Percentiles rank a stretch among this genome's conserved stretches.
phyloP scores from a whole-genome alignment of 2,797 vertebrate genomes.

The Muraenolepis orangiensis region DNA sequence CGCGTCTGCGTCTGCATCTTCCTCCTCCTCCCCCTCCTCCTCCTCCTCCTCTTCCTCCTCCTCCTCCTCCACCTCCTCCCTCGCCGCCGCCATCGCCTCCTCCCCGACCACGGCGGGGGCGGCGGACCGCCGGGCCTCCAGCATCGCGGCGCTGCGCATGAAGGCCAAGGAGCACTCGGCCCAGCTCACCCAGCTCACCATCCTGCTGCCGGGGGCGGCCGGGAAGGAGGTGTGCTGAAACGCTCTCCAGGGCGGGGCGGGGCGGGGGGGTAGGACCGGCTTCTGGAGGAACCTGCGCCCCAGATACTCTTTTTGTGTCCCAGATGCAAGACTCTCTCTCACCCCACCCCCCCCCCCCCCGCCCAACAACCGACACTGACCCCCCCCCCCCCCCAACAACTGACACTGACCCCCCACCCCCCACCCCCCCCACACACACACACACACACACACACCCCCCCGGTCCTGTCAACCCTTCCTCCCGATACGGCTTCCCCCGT shows the following conservation, averaged over 20 bases:
- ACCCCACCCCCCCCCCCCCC: constrained; percentile 36
- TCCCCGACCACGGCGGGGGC: constrained; percentile 74
- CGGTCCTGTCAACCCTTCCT: too few relatives aligned
- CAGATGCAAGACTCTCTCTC: constrained; percentile 18
- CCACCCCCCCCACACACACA: too few relatives aligned
- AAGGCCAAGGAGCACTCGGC: constrained; percentile 98
- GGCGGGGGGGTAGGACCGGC: too few relatives aligned
- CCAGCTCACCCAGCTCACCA: constrained; percentile 97
- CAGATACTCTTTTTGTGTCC: constrained; percentile 2
- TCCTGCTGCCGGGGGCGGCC: constrained; percentile 84
- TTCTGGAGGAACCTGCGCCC: constrained; percentile 43
- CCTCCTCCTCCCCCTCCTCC: constrained; percentile 65
- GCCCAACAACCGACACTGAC: constrained; percentile 18
- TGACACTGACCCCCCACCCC: neutral
- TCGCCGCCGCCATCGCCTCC: constrained; percentile 56
- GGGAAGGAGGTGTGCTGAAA: constrained; percentile 99
- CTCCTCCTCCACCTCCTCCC: constrained; percentile 68
- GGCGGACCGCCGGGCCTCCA: constrained; percentile 93
- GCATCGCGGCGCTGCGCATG: constrained; percentile 94
- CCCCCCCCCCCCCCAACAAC: constrained; percentile 52
- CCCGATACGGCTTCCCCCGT: too few relatives aligned
- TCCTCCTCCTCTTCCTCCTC: constrained; percentile 57
- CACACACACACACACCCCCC: constrained; percentile 10
- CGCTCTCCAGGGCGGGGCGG: too few relatives aligned
- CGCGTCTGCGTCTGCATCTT: too few relatives aligned